Conservation (phyloP, 2,888 invertebrate genomes). For the Phymatocera aterrima region DNA sequence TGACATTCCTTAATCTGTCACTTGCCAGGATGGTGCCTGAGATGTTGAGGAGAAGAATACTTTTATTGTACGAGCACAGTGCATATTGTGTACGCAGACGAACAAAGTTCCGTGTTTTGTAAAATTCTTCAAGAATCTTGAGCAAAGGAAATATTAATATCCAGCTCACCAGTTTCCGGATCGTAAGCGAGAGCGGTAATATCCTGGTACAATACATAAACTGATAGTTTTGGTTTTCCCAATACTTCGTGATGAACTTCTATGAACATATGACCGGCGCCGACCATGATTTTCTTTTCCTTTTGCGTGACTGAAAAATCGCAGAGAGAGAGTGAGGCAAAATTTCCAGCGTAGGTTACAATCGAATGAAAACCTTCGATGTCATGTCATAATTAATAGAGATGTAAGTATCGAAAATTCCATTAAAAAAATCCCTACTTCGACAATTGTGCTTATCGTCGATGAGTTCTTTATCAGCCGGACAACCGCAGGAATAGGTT, state of each 20-base stretch:
- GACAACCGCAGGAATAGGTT: conserved; percentile 84
- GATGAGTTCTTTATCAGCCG: conserved; percentile 81
- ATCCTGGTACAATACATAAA: conserved; percentile 71
- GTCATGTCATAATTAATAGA: background rate
- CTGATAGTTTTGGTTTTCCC: conserved; percentile 80
- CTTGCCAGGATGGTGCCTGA: conserved; percentile 59
- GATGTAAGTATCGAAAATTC: background rate
- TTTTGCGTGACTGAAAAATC: conserved; percentile 70
- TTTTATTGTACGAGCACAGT: background rate
- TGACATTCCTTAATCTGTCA: conserved; percentile 56
- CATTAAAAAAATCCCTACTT: conserved; percentile 68
- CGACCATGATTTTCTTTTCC: conserved; percentile 78
- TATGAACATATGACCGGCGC: conserved; percentile 78
- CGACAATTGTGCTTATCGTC: conserved; percentile 78
- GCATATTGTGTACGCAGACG: background rate
- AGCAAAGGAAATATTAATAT: conserved; percentile 60
- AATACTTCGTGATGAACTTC: conserved; percentile 81
- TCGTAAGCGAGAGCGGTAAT: conserved; percentile 84
- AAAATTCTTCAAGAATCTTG: conserved; percentile 51
- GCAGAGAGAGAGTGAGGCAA: background rate
- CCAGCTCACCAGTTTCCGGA: conserved; percentile 74
- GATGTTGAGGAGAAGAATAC: no score
- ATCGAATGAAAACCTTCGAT: background rate
- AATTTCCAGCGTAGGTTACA: background rate
- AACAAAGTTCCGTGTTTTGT: background rate